These are phyloP conservation scores for Heliconius ismenius DNA, from an alignment of 2,888 invertebrate species.

Conservation along the genomic window DNA sequence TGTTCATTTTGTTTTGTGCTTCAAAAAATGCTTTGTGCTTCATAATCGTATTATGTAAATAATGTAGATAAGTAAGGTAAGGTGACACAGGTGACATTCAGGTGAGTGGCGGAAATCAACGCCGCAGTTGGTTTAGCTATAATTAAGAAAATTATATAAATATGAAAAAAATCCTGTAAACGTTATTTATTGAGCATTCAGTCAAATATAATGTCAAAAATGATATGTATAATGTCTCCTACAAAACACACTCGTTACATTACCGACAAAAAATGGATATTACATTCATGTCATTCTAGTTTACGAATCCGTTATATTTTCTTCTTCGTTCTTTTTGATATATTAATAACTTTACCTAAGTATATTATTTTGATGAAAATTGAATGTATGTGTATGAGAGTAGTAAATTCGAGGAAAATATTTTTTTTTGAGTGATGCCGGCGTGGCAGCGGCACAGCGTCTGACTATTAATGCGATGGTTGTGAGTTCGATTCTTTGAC, in stretches of 20 bases:
- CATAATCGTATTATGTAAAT: too few species aligned
- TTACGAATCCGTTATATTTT: conserved; percentile 37
- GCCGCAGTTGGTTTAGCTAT: background rate
- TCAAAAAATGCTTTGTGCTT: too few species aligned
- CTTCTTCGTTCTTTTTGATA: conserved; percentile 20
- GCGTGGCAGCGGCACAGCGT: background rate
- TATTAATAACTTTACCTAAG: conserved; percentile 29
- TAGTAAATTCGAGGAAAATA: background rate
- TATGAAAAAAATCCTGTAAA: background rate
- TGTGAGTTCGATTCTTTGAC: background rate
- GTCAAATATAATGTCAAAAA: background rate
- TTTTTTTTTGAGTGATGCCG: background rate
- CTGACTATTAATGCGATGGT: background rate
- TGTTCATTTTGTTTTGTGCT: too few species aligned
- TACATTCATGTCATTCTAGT: conserved; percentile 36
- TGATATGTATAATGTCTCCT: background rate
- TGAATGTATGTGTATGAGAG: background rate
- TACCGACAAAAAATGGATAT: conserved; percentile 35
- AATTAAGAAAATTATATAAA: background rate
- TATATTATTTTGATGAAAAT: background rate
- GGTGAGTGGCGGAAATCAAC: background rate
- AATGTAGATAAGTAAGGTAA: too few species aligned
- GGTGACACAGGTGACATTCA: too few species aligned
- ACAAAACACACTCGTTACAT: conserved; percentile 8
- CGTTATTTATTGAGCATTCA: background rate